These are phyloP conservation scores for Chelonia mydas DNA, from an alignment of 2,797 vertebrate species.

Conservation along the genomic window DNA sequence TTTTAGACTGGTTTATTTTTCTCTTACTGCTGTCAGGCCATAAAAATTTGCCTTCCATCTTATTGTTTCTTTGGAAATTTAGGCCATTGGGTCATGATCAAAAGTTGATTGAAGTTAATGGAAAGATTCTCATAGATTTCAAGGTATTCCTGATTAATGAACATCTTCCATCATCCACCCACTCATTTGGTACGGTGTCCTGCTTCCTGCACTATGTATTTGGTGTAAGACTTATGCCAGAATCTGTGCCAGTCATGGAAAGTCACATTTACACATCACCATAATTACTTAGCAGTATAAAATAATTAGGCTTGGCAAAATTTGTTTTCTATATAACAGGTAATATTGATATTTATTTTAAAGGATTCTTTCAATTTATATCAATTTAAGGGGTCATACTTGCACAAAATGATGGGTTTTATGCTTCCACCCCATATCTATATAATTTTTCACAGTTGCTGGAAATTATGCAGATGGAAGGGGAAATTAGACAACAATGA, in stretches of 20 bases:
- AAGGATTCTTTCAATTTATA: not conserved
- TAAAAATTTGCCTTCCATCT: not conserved
- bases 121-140: not conserved
- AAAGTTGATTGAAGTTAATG: not conserved
- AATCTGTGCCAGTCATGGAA: conserved; percentile 29
- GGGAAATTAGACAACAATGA: not conserved
- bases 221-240: not conserved
- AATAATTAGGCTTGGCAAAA: not conserved
- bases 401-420: not conserved
- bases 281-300: not conserved
- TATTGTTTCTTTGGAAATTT: conserved; percentile 5
- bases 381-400: not conserved
- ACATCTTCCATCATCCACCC: conserved; percentile 1
- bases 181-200: not conserved
- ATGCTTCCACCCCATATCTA: not conserved
- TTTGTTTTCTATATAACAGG: not conserved
- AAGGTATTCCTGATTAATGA: conserved; percentile 14
- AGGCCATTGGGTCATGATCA: not conserved
- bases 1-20: not conserved
- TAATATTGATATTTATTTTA: not conserved
- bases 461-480: not conserved
- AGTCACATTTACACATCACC: not conserved
- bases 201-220: conserved; percentile 11
- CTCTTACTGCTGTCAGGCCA: not conserved
- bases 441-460: not conserved